Evolutionary conservation across 2,113 vertebrate species (phyloP).

Genomic region (Ceyx melanurus): DNA sequence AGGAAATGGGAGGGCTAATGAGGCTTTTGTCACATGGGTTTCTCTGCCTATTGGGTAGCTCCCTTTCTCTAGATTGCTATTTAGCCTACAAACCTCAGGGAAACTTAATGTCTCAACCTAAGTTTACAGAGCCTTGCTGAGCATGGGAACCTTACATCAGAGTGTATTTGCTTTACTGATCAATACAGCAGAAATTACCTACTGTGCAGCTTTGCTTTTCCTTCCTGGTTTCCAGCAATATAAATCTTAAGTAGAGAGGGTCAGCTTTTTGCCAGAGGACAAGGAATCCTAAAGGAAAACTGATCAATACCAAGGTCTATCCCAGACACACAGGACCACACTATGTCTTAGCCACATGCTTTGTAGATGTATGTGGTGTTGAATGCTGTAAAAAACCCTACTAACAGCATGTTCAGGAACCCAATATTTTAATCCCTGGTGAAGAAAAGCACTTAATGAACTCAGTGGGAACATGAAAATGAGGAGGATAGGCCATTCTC

Average conservation of each 20-base stretch:
- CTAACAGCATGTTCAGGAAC: background rate
- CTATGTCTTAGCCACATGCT: background rate
- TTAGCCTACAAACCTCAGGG: background rate
- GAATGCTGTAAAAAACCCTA: background rate
- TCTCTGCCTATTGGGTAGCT: background rate
- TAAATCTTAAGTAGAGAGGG: background rate
- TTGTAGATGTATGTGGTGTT: background rate
- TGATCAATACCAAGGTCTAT: background rate
- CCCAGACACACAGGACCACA: fast-evolving
- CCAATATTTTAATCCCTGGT: background rate
- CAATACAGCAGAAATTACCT: background rate
- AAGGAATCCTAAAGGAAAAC: background rate
- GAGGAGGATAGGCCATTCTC: background rate
- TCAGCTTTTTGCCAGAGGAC: background rate
- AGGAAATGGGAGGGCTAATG: background rate
- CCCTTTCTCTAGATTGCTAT: background rate
- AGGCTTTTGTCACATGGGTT: constrained; percentile 12
- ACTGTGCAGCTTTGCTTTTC: background rate
- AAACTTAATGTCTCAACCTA: background rate
- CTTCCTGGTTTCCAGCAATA: background rate
- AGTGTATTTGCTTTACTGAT: background rate
- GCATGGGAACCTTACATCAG: background rate
- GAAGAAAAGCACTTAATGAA: background rate
- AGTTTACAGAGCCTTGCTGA: background rate
- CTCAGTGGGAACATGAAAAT: background rate